These are phyloP conservation scores for Speoplatyrhinus poulsoni DNA, from an alignment of 2,113 vertebrate genomes.

Conservation along the genomic window DNA sequence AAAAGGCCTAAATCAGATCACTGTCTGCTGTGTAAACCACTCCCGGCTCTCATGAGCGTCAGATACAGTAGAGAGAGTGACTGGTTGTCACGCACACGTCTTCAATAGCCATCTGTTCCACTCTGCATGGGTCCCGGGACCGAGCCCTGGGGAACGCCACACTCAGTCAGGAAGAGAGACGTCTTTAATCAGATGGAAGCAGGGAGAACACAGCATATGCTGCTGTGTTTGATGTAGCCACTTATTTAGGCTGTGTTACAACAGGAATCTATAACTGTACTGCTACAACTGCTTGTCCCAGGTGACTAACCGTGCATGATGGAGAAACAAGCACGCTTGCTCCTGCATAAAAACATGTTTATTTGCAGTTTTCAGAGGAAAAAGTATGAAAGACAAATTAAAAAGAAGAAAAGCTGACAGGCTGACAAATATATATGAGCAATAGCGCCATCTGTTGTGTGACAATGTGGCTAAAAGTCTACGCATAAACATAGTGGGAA, in stretches of 20 bases:
- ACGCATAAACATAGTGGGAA: too few relatives aligned
- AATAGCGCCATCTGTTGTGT: too few relatives aligned
- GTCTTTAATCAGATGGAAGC: slow-evolving; percentile 1
- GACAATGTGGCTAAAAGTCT: too few relatives aligned
- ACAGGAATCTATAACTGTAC: slow-evolving; percentile 3
- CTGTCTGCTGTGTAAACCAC: slow-evolving; percentile 62
- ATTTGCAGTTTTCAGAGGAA: too few relatives aligned
- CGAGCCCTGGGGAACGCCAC: slow-evolving; percentile 37
- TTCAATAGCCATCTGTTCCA: slow-evolving; percentile 70
- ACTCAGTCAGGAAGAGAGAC: slow-evolving; percentile 7
- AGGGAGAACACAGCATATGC: slow-evolving; percentile 12
- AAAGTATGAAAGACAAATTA: too few relatives aligned
- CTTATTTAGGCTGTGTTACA: slow-evolving; percentile 25
- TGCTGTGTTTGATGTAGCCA: background rate
- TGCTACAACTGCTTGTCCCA: too few relatives aligned
- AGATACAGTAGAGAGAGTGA: slow-evolving; percentile 42
- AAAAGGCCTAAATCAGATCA: slow-evolving; percentile 63
- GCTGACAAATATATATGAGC: too few relatives aligned
- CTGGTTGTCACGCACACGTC: slow-evolving; percentile 59
- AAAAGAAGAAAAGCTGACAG: too few relatives aligned
- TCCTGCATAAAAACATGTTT: too few relatives aligned
- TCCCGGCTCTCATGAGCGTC: slow-evolving; percentile 50
- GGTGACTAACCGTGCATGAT: too few relatives aligned
- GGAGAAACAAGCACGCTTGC: background rate
- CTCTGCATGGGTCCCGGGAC: slow-evolving; percentile 31